Base-by-base conservation (phyloP, 2,797 vertebrate species). In the Tarsius wallacei region DNA sequence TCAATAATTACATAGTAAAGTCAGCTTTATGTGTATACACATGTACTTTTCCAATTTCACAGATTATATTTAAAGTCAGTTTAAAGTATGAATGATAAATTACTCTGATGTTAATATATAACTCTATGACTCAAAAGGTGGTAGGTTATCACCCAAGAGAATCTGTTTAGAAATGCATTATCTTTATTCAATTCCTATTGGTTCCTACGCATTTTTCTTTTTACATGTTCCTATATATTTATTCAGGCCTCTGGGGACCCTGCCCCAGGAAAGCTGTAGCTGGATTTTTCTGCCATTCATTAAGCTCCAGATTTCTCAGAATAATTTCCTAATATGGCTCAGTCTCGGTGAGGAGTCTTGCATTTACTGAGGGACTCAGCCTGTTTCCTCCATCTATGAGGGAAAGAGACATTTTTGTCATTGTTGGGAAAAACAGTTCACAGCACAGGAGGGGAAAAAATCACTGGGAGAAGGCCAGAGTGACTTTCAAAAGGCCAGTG, bases 291-390 rank as follows among this genome's bases (percentile, higher is more conserved):
- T 70, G 26, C 42, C 17, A 7, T 87, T 91, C 21, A 28, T 91
- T 95, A 87, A 71, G 28, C 3, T 88, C 28, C 36, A 10, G 76
- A 55, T 53, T 66, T 96, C 36, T 94, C 70, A 93, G 15, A 33
- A 31, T 42, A 66, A 7, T 96, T 93, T 95, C 77, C n/a, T 63
- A 88, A 87, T 90, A 55, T 95, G 26, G 21, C 12, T 95, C 71
- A 78, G 22, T 95, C 19, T 86, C 80, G 42, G 16, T 90, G 33
- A 81, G n/a, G 1, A 90, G 12, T 94, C 17, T 77, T 59, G 9
- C 2, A 66, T 31, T 88, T 49, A 36, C 0, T 83, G 53, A 70
- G 49, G 8, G 94, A 64, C 42, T 71, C 14, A 87, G 5, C 3
- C 17, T 59, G 5, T 42, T 81, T 68, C 31, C 31, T 85, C 24